Conservation (phyloP, 1,140 invertebrate genomes). For the Mamestra configurata region DNA sequence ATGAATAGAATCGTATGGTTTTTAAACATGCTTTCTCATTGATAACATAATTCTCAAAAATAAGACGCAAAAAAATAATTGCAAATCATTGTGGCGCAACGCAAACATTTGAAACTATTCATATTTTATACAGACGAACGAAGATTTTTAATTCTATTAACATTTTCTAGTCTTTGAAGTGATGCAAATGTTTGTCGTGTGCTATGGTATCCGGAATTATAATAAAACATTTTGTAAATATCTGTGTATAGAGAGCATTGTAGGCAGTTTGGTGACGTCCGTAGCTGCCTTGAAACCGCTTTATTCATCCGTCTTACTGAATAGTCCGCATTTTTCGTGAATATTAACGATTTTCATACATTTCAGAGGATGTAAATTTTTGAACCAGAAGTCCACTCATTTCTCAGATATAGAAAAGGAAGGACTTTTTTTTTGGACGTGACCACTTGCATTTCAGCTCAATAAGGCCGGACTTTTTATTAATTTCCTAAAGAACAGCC, state of each 20-base stretch:
- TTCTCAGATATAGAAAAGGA: too few relatives aligned
- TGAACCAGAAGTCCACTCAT: not conserved
- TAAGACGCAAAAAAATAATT: not conserved
- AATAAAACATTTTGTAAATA: slow-evolving; percentile 12
- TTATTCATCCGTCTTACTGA: slow-evolving; percentile 13
- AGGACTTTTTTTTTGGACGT: too few relatives aligned
- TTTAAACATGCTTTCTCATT: too few relatives aligned
- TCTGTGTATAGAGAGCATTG: slow-evolving; percentile 6
- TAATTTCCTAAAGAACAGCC: too few relatives aligned
- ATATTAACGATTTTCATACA: not conserved
- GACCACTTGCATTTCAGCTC: too few relatives aligned
- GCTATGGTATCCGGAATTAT: not conserved
- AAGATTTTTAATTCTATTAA: slow-evolving; percentile 10
- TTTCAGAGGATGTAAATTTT: not conserved
- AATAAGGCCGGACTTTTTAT: too few relatives aligned
- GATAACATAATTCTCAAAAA: too few relatives aligned
- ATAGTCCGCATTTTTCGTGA: not conserved
- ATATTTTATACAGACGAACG: not conserved
- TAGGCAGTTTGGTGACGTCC: slow-evolving; percentile 31
- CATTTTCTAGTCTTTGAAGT: slow-evolving; percentile 30
- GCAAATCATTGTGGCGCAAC: not conserved
- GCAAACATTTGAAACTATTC: slow-evolving; percentile 1
- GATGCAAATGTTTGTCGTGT: slow-evolving; percentile 18
- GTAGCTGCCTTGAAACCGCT: slow-evolving; percentile 18
- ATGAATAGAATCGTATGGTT: too few relatives aligned